phyloP scores from a whole-genome alignment of 2,797 vertebrate genomes.

The Numenius phaeopus region DNA sequence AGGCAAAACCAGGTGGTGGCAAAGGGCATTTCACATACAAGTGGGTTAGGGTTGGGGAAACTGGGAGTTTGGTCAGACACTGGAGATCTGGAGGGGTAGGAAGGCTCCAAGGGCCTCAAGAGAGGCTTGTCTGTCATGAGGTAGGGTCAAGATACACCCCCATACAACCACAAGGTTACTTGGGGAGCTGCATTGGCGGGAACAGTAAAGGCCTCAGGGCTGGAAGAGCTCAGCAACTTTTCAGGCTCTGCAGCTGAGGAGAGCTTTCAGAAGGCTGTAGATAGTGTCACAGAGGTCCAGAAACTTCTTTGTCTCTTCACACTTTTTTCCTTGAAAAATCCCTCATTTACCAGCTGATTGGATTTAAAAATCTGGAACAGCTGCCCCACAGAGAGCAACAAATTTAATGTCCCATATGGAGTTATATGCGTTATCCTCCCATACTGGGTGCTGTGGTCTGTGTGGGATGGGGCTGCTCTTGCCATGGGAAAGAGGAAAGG shows the following conservation, averaged over 20 bases:
- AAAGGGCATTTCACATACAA: neutral
- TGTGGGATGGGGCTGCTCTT: rapidly evolving
- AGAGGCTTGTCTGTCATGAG: neutral
- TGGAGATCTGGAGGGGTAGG: neutral
- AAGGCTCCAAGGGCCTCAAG: neutral
- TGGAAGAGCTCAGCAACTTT: neutral
- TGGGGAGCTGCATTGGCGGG: neutral
- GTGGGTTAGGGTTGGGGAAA: neutral
- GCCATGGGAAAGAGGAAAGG: neutral
- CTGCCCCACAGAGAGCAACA: neutral
- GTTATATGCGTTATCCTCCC: rapidly evolving
- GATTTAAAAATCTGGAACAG: neutral
- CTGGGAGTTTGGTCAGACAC: neutral
- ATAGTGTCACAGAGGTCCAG: neutral
- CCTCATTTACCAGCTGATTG: neutral
- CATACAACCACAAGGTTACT: too few species aligned
- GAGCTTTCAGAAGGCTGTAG: neutral
- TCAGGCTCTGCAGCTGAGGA: neutral
- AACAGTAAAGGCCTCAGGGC: neutral
- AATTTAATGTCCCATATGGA: neutral
- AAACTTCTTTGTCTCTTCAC: neutral
- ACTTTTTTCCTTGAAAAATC: neutral
- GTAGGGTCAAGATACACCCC: neutral
- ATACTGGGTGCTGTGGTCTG: neutral
- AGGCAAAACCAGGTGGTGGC: neutral